A percentile compares a stretch with the other conserved stretches of the same genome.
These are phyloP conservation scores for Actias luna DNA, from an alignment of 2,888 invertebrate species.

Conservation along the genomic window DNA sequence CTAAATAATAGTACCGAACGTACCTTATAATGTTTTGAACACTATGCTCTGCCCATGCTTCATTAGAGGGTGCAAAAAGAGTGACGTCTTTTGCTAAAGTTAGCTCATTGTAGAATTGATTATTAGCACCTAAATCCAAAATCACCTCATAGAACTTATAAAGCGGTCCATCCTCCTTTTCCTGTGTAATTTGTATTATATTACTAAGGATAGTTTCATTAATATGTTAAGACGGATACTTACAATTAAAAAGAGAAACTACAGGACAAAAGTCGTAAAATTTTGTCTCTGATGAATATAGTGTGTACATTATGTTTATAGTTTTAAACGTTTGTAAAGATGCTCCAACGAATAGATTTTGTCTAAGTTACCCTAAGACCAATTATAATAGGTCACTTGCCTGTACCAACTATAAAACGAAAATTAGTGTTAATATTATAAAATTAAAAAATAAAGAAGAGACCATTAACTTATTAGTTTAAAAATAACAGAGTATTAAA, in stretches of 20 bases:
- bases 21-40: conserved; percentile 86
- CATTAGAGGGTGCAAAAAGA: conserved; percentile 94
- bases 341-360: background rate
- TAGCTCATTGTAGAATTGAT: conserved; percentile 86
- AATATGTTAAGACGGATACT: background rate
- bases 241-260: conserved; percentile 19
- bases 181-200: conserved; percentile 43
- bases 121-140: conserved; percentile 87
- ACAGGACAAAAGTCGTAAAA: conserved; percentile 19
- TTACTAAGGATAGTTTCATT: background rate
- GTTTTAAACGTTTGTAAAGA: background rate
- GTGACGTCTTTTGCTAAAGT: conserved; percentile 88
- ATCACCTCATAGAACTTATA: conserved; percentile 92
- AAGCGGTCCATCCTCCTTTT: conserved; percentile 83
- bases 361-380: background rate
- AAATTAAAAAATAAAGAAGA: background rate
- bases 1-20: conserved; percentile 24
- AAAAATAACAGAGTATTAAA: conserved; percentile 14
- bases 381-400: background rate
- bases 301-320: background rate
- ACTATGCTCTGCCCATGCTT: conserved; percentile 89
- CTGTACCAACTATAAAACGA: background rate
- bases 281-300: background rate
- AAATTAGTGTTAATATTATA: background rate
- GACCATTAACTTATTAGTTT: conserved; percentile 20